Base-by-base conservation (phyloP, 1,140 invertebrate species). In the Hyles euphorbiae region DNA sequence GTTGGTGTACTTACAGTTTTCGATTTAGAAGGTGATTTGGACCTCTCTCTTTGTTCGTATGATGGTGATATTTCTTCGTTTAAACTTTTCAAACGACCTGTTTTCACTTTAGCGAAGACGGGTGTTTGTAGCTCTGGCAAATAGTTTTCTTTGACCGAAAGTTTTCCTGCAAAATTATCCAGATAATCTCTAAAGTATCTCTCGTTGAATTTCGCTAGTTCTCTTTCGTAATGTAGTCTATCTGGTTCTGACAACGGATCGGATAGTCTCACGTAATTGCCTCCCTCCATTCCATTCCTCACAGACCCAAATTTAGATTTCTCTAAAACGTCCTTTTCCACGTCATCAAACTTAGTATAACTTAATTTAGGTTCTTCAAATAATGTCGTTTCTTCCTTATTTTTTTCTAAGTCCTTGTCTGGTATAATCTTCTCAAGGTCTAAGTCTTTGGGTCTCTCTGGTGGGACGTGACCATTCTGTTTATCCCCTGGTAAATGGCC, bases 81-180 rank as follows among this genome's bases (percentile, higher is more conserved):
- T 12, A 81, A 67, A 63, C 69, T 78, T 50, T 74, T 80, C 65
- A 78, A 56, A 43, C 78, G 67, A 0, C 78, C 81, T 6, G 81
- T 60, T 58, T 88, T 89, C 34, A 89, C 79, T 70, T 88, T 90
- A 3, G 88, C 73, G 56, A 89, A 89, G 45, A 88, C 76, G 0
- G 89, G 88, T 43, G 82, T 85, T 59, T 90, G 88, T 10, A 81
- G 56, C 60, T 89, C 89, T 0, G 89, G 89, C 12, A 90, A 70
- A 60, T 89, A 89, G 36, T 89, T 76, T 56, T 89, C 83, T 67
- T 74, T 86, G 0, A 85, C 81, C 1, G 78, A 65, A 22, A 82
- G 46, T 36, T 73, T 70, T 8, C 78, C 69, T 32, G 71, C 72
- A 55, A 78, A 73, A 34, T 67, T 74, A 5, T 83, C 81, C 32